phyloP scores from a whole-genome alignment of 2,888 invertebrate species.

The Hypselothyrea guttata region DNA sequence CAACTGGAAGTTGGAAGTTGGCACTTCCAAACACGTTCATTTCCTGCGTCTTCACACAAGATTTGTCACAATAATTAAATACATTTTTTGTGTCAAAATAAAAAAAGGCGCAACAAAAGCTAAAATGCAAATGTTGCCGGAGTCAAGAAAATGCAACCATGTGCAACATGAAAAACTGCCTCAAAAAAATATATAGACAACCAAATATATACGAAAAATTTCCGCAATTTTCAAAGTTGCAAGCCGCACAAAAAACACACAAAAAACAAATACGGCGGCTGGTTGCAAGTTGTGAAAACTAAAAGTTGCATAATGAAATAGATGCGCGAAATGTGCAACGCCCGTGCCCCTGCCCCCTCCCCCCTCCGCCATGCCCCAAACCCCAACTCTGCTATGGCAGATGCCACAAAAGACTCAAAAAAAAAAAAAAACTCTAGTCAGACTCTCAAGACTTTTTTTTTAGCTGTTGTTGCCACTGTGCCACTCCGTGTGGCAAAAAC shows the following conservation, averaged over 20 bases:
- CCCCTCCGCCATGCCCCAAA: background rate
- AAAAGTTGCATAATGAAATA: constrained; percentile 72
- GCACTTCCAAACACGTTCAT: constrained; percentile 51
- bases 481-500: constrained; percentile 39
- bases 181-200: constrained; percentile 16
- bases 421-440: constrained; percentile 46
- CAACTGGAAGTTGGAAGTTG: background rate
- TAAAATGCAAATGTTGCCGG: constrained; percentile 63
- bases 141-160: constrained; percentile 62
- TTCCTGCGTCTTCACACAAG: constrained; percentile 68
- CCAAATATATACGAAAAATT: constrained; percentile 36
- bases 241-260: constrained; percentile 42
- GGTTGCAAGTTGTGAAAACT: constrained; percentile 62
- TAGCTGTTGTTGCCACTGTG: constrained; percentile 20
- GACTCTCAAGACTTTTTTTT: constrained; percentile 52
- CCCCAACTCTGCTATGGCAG: constrained; percentile 39
- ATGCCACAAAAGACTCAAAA: constrained; percentile 54
- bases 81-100: constrained; percentile 37
- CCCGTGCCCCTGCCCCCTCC: constrained; percentile 25
- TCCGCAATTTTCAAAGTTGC: constrained; percentile 63
- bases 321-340: constrained; percentile 75
- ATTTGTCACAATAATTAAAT: constrained; percentile 69
- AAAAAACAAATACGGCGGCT: constrained; percentile 26
- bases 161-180: constrained; percentile 54
- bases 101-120: constrained; percentile 27